A percentile compares a stretch with the other conserved stretches of the same genome.
phyloP scores from a whole-genome alignment of 2,797 vertebrate species.

The Poeciliopsis paucimaculata region DNA sequence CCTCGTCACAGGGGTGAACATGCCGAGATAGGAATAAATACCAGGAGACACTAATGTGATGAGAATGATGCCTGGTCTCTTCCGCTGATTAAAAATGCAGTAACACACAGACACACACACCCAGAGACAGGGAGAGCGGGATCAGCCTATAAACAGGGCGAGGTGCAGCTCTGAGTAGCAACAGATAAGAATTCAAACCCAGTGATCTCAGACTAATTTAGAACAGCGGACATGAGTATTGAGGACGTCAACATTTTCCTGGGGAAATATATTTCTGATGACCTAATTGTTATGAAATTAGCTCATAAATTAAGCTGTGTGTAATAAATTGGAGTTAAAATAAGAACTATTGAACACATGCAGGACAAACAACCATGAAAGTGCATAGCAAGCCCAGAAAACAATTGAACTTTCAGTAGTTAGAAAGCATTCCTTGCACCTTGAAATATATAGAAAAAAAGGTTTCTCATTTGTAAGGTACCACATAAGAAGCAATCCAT shows the following conservation, averaged over 20 bases:
- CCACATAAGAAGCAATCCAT: neutral
- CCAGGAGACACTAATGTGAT: slow-evolving; percentile 79
- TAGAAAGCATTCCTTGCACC: neutral
- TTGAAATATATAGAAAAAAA: neutral
- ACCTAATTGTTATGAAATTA: neutral
- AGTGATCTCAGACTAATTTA: slow-evolving; percentile 43
- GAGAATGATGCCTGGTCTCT: slow-evolving; percentile 73
- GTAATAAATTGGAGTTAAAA: neutral
- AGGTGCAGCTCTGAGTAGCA: slow-evolving; percentile 22
- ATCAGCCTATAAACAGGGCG: slow-evolving; percentile 21
- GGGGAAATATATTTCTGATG: neutral
- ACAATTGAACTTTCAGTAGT: neutral
- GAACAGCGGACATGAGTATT: neutral
- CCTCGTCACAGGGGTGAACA: slow-evolving; percentile 39
- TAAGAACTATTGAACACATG: neutral
- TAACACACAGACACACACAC: slow-evolving; percentile 38
- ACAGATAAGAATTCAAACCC: slow-evolving; percentile 39
- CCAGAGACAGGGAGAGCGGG: slow-evolving; percentile 6
- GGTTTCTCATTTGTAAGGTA: neutral
- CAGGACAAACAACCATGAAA: neutral
- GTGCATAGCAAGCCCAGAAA: neutral
- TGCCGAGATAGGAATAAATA: slow-evolving; percentile 60
- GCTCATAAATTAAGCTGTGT: neutral
- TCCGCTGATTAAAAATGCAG: slow-evolving; percentile 77
- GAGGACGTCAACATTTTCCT: neutral